A percentile compares a stretch with the other conserved stretches of the same genome.
Evolutionary conservation across 2,888 invertebrate species (phyloP).

Genomic region (Ellobium chinense): DNA sequence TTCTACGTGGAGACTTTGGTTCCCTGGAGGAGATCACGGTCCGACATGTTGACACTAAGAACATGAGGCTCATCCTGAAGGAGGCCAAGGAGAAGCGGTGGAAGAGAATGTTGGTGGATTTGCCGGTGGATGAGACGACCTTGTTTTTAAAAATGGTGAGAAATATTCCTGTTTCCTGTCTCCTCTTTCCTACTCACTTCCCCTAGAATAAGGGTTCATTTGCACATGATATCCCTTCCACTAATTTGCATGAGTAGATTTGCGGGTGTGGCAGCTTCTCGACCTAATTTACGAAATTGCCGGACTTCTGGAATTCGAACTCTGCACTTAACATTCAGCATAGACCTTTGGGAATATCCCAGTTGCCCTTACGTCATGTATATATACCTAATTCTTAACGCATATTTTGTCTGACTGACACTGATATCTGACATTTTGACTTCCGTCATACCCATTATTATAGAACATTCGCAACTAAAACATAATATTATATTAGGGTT

Average conservation of each 20-base stretch:
- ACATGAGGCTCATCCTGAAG: slow-evolving; percentile 84
- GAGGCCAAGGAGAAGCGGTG: slow-evolving; percentile 93
- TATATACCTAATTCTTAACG: no score
- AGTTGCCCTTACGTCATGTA: no score
- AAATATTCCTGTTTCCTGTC: not conserved
- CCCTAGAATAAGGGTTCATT: no score
- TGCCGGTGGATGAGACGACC: slow-evolving; percentile 87
- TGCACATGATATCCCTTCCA: not conserved
- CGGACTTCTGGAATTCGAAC: no score
- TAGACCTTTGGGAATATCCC: no score
- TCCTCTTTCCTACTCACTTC: not conserved
- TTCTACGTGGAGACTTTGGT: slow-evolving; percentile 84
- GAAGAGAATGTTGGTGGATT: slow-evolving; percentile 92
- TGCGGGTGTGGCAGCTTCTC: not conserved
- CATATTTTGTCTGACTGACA: no score
- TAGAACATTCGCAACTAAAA: no score
- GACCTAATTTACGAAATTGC: no score
- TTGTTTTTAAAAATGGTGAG: slow-evolving; percentile 93
- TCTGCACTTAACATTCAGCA: no score
- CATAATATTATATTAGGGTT: no score
- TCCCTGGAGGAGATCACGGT: slow-evolving; percentile 85
- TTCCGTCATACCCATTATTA: no score
- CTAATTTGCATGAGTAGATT: not conserved
- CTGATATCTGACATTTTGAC: no score
- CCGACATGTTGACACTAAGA: slow-evolving; percentile 83